Evolutionary conservation across 1,140 invertebrate species (phyloP), one percentile per base, ranked within the genome.

Genomic region (Arctopsyche grandis): DNA sequence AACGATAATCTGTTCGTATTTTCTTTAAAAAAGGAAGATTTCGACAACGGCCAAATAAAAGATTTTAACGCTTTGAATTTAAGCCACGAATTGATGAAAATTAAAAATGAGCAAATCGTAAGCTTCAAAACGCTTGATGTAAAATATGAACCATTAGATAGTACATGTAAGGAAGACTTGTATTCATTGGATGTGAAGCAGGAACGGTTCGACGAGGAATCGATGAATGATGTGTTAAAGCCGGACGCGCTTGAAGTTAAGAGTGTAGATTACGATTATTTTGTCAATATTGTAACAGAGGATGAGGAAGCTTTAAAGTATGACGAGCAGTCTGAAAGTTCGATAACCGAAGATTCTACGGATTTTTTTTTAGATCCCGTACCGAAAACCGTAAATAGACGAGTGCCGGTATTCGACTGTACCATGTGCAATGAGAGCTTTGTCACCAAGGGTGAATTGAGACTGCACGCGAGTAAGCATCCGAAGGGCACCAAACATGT

Each of bases 361-460:
- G 24, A 66, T 26, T 24, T 66, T 66, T 66, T 22, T 66, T 66
- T 24, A 1, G 63, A 66, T 26, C 14, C 63, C 7, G n/a, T 71
- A 10, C 14, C 29, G 19, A 46, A 5, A 21, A 16, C 19, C 9
- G 12, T 0, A 71, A 0, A 71, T 5, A 38, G 44, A 12, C 5
- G 9, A 5, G 43, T 46, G 69, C 9, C 21, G 1, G 16, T 7
- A 12, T 77, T 63, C 76, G 75, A 78, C 7, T 83, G 82, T 52
- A 76, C 79, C 0, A 80, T 80, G 77, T 83, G 82, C 69, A 70
- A 75, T 69, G 14, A 78, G 43, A 58, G 14, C 14, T 83, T 83
- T 43, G 9, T 19, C 14, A 75, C 43, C 44, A 58, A 78, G 60
- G 29, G 38, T 14, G 63, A 76, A 26, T 69, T 83, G 12, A 80